Percentiles rank a stretch among this genome's conserved stretches.
Evolutionary conservation across 2,797 vertebrate species (phyloP).

Genomic region (Lacerta agilis): DNA sequence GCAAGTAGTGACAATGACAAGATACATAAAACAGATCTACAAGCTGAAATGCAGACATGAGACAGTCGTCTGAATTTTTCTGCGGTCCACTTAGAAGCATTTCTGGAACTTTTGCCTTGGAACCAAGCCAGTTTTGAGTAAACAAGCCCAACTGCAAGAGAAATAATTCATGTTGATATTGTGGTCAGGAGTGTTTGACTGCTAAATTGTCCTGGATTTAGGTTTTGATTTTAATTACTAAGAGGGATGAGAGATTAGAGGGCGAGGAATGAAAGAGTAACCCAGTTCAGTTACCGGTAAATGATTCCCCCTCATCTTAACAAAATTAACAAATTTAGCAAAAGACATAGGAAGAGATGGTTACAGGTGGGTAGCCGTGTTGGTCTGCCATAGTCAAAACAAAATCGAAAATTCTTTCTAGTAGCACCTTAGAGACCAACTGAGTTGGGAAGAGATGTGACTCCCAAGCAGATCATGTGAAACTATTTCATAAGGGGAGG

Average conservation of each 20-base stretch:
- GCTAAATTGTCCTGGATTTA: constrained; percentile 43
- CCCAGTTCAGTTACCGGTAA: constrained; percentile 29
- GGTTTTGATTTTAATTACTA: constrained; percentile 51
- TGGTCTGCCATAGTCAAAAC: too few species aligned
- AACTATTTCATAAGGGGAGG: constrained; percentile 57
- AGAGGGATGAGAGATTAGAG: constrained; percentile 20
- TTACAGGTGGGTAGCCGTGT: too few species aligned
- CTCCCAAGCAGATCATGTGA: constrained; percentile 60
- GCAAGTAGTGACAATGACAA: background rate
- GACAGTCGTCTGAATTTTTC: background rate
- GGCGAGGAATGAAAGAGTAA: constrained; percentile 21
- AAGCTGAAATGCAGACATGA: constrained; percentile 46
- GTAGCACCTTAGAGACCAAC: too few species aligned
- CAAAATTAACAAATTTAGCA: constrained; percentile 52
- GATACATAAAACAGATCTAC: constrained; percentile 10
- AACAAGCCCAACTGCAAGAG: constrained; percentile 55
- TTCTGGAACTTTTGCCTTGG: constrained; percentile 54
- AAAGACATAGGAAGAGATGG: constrained; percentile 64
- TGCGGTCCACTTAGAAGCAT: constrained; percentile 50
- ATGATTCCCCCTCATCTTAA: constrained; percentile 45
- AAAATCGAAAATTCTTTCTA: too few species aligned
- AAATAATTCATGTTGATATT: constrained; percentile 63
- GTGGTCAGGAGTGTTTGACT: constrained; percentile 30
- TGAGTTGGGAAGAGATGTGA: constrained; percentile 70
- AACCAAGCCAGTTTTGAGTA: constrained; percentile 60